Base-by-base conservation (phyloP, 2,797 vertebrate genomes). In the Pangasius larnaudii region DNA sequence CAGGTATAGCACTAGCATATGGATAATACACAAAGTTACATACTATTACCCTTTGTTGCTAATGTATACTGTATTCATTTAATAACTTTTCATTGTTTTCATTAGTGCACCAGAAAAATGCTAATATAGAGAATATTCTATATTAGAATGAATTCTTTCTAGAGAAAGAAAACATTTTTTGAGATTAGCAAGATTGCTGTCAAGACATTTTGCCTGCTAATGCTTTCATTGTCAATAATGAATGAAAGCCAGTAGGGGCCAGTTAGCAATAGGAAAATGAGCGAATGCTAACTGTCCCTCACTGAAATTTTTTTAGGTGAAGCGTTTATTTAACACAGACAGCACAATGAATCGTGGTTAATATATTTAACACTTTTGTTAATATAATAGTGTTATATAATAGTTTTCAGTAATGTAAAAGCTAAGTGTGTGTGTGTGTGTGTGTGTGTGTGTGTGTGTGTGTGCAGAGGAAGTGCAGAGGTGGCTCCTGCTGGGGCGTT, bases 401-500 rank as follows among this genome's bases (percentile, higher is more conserved):
- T 10, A 46, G 19, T 27, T 79, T 39, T 84, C 27, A 69, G 51
- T 69, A 85, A 36, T 67, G 22, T 61, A n/a, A 69, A 89, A 85
- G 59, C 63, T 53, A 13, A 14, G 51, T 51, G 49, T 79, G 69
- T 42, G 69, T 51, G 24, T 69, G 3, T 81, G 56, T 88, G 59
- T 36, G 36, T n/a, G 42, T 81, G 7, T 79, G 69, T 42, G 69
- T 51, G 24, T 69, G 3, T 81, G 56, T 88, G 59, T 36, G 36
- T n/a, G 42, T 81, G 7, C 74, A 97, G 96, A 91, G 96, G 96
- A 59, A 93, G 94, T 5, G 94, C 95, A 2, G 95, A 96, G 87
- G 94, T 96, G 0, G 92, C 94, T 7, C 85, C 93, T 0, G 94
- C 95, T 6, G 95, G 95, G 6, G 86, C 89, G 22, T 99, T 97